Evolutionary conservation across 2,113 vertebrate species (phyloP), one percentile per base, ranked within the genome.

Genomic region (human): DNA sequence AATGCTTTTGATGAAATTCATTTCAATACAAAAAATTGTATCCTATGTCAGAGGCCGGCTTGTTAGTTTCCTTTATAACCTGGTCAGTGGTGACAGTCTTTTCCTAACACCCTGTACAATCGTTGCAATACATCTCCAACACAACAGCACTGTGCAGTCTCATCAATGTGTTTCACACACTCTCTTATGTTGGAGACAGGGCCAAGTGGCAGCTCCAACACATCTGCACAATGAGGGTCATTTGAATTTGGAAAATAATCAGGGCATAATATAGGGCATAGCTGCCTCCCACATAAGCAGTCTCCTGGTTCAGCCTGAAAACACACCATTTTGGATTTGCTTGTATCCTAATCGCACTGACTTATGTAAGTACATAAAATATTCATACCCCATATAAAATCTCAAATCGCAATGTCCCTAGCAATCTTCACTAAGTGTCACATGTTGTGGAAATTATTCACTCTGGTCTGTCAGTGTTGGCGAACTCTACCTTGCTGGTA

Each of bases 311-410:
- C 30, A 59, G 38, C 30, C 55, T 76, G 68, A 59, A 55, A 27
- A 45, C 18, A 45, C 20, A 72, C 48, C 6, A 23, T 81, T 59
- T 75, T 61, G 64, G 61, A 90, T 70, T 32, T 48, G 20, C 25
- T 87, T 7, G 0, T 68, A 40, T 50, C 81, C 12, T 48, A 91
- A 91, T 64, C n/a, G 81, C 82, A 25, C 52, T 88, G 30, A 32
- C 80, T 23, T 92, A 64, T 64, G 4, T 64, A 91, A 83, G 73
- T 38, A 70, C 32, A 38, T 92, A 96, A 97, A 97, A 95, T 57
- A 92, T 61, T 92, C 95, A 90, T 43, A 81, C 57, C 45, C 22
- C 38, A 38, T 12, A 85, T 78, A 94, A 95, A 92, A 81, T 48
- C 55, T 52, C 40, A 61, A 64, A 57, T 61, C 59, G 2, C 16